Base-by-base conservation (phyloP, 2,888 invertebrate species). In the Drosophila histrio region DNA sequence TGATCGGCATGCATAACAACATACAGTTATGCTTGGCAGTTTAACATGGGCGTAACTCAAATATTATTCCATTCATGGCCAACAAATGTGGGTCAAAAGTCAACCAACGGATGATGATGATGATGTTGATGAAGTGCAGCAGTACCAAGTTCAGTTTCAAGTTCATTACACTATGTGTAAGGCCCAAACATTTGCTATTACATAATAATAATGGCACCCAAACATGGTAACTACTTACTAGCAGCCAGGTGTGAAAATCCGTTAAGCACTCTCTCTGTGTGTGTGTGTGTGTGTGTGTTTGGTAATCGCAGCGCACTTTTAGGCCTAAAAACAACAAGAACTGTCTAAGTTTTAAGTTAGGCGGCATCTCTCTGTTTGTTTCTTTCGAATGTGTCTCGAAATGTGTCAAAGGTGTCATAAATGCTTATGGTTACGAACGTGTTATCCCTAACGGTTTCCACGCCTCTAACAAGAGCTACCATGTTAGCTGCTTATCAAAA, bases 171-270 rank as follows among this genome's bases (percentile, higher is more conserved):
- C 67, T 68, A 46, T 47, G 56, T 58, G 44, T 43, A 41, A 41
- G 19, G 39, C 41, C 21, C 34, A 65, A 49, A 52, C 57, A 54
- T 70, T 65, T 66, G 50, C n/a, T 39, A 74, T 82, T 87, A 76
- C 79, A 76, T 87, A 82, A 87, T 78, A 66, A 76, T 87, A 82
- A 87, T 78, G 68, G 13, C 32, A 65, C 53, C 15, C 13, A 22
- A 22, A 17, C n/a, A n/a, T 17, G 19, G 26, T 47, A 28, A 34
- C n/a, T 8, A 41, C n/a, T n/a, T n/a, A 36, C 28, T 84, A 54
- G 57, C 73, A 58, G 56, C 44, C 56, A 69, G 59, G 61, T 83
- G 82, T 87, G 82, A 85, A 85, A 87, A 64, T 65, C 86, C 82
- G 82, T 83, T 83, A 85, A 58, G 62, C 62, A 65, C 61, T 62